Base-by-base conservation (phyloP, 2,797 vertebrate species). In the Echeneis naucrates region DNA sequence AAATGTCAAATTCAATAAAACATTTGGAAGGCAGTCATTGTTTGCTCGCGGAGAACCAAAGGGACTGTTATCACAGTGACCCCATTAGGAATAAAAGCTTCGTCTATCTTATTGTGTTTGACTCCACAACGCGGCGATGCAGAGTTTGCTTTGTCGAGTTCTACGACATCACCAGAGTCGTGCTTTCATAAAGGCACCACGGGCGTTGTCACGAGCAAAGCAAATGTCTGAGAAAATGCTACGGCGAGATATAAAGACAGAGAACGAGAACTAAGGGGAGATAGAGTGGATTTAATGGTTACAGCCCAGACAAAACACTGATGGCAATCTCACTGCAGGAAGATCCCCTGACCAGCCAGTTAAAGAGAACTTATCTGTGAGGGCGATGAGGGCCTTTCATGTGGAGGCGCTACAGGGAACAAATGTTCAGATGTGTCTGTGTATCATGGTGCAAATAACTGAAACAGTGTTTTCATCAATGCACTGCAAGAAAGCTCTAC, bases 291-390 rank as follows among this genome's bases (percentile, higher is more conserved):
- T 33, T 62, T 50, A 40, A 67, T 71, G 57, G 60, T 40, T 61
- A 62, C 14, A 72, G 68, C 35, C 19, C 47, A 77, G 69, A 87
- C 72, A 78, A 76, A 74, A 75, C 67, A 68, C 27, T 40, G n/a
- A 65, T 54, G 61, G 35, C 51, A 80, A 52, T 51, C 50, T 52
- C 45, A 0, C 63, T 56, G 81, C 64, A 72, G 68, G 47, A 72
- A 44, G 32, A 57, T 10, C 59, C 47, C 27, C 52, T 69, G 69
- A 40, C 52, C 35, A 21, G 70, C 48, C 61, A 70, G 16, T 66
- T 33, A 75, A 51, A 80, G 47, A 77, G 62, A 62, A 38, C 38
- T 17, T 67, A 64, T 77, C 61, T 74, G 38, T 56, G 23, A 50
- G 63, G 0, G 19, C 65, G 69, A 75, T 70, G 76, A 79, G 4